Conservation (phyloP, 2,888 invertebrate genomes). For the Synanthedon formicaeformis region DNA sequence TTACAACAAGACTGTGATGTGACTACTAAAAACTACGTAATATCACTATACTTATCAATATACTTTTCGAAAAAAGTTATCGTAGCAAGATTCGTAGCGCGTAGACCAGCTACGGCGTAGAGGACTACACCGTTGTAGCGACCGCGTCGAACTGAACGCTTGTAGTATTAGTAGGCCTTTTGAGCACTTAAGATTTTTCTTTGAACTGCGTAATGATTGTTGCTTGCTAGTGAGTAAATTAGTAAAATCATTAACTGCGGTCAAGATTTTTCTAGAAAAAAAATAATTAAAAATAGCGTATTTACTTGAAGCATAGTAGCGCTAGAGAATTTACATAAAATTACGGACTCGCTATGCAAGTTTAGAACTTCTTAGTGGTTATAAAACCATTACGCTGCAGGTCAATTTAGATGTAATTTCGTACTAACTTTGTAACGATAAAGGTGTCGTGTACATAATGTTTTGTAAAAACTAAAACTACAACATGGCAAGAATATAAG, state of each 20-base stretch:
- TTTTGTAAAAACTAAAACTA: too few relatives aligned
- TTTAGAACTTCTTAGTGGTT: background rate
- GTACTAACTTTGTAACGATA: background rate
- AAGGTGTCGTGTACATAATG: background rate
- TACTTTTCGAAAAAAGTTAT: constrained; percentile 24
- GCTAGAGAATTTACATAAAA: constrained; percentile 14
- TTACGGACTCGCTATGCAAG: constrained; percentile 6
- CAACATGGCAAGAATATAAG: too few relatives aligned
- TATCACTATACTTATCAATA: constrained; percentile 2
- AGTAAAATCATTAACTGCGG: constrained; percentile 7
- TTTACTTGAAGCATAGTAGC: background rate
- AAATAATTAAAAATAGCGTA: background rate
- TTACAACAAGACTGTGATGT: constrained; percentile 2
- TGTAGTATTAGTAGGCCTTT: constrained; percentile 25
- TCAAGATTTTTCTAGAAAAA: background rate
- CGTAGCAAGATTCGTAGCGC: constrained; percentile 15
- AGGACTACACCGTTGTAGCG: constrained; percentile 42
- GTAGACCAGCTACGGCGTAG: constrained; percentile 43
- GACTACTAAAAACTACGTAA: constrained; percentile 7
- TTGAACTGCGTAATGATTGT: constrained; percentile 26
- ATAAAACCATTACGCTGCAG: background rate
- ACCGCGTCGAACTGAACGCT: constrained; percentile 42
- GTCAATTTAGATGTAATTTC: background rate
- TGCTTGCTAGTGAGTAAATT: constrained; percentile 17
- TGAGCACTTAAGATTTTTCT: constrained; percentile 30